Base-by-base conservation (phyloP, 2,888 invertebrate genomes). In the Agrotis ipsilon region DNA sequence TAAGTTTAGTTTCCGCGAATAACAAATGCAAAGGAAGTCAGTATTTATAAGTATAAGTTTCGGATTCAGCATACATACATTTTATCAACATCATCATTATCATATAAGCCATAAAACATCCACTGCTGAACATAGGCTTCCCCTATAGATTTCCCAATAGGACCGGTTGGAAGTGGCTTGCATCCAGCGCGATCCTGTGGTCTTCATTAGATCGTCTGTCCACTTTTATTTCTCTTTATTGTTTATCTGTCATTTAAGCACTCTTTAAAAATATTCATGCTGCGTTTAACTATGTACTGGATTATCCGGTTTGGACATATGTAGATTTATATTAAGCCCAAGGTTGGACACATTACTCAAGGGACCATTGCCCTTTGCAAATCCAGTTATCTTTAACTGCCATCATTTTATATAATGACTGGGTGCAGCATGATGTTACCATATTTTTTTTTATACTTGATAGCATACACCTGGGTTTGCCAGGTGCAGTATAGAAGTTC, bases 361-460 rank as follows among this genome's bases (percentile, higher is more conserved):
- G 32, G 24, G 45, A 60, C 14, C n/a, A 18, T 54, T 75, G 39
- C 46, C 24, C 39, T 71, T 27, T 64, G 16, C 24, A 32, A 45
- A 43, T 24, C 19, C 21, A 39, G 45, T 18, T 70, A 52, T 39
- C n/a, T n/a, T 43, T 32, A 19, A 57, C 21, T 45, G 49, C 43
- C 19, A 21, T 52, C 21, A 52, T 52, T 52, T 52, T 52, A 32
- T 32, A 3, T 21, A 51, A 51, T 21, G 13, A 4, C 4, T 18
- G 14, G n/a, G 16, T 5, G 16, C 6, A 21, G n/a, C n/a, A 14
- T 24, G 5, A 39, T 71, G n/a, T 39, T 16, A 9, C 52, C 7
- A 7, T 24, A 27, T 52, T 43, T 45, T 45, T 45, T 45, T 39
- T 39, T 39, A 9, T 39, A 39, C 39, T 39, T 11, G 2, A 5